Base-by-base conservation (phyloP, 1,140 invertebrate species). In the Zaprionus ghesquierei region DNA sequence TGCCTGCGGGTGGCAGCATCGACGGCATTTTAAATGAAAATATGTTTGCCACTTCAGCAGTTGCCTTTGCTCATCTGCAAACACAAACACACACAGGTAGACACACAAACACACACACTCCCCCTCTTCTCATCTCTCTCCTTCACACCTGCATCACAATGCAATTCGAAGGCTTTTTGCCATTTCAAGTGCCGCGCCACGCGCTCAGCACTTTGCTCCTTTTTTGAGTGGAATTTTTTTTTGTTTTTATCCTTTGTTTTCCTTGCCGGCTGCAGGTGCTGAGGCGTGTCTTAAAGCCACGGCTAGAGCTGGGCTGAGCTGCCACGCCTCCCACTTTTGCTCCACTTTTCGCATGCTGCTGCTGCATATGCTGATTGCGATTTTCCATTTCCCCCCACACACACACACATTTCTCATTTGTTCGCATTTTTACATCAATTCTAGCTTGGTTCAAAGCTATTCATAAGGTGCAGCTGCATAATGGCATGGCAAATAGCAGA, bases 311-410 rank as follows among this genome's bases (percentile, higher is more conserved):
- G 60, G 60, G 46, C 41, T 58, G 56, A 71, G 61, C 60, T 70
- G 53, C 46, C 60, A 59, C 55, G 63, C 63, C 69, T 51, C 58
- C 44, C 58, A 41, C n/a, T n/a, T n/a, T 41, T 87, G 82, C 70
- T 86, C 84, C 69, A 76, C 61, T 79, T 79, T 79, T n/a, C 22
- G 22, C n/a, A n/a, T 22, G 5, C 15, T 49, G 53, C 53, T 58
- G 65, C 68, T 72, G 71, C 82, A 86, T 86, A 86, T 87, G 82
- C 61, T 87, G 75, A 86, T 87, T 87, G 84, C 82, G 75, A 60
- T 61, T 68, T 68, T 62, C 29, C 58, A 54, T 66, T 56, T 20
- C 9, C 25, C n/a, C n/a, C n/a, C 29, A 64, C 69, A 33, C 18
- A 10, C 44, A 31, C 50, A 41, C 35, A 41, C 35, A 41, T 41